Percentiles rank a stretch among this genome's conserved stretches.
Evolutionary conservation across 2,113 vertebrate genomes (phyloP).

Genomic region (Raja brachyura): DNA sequence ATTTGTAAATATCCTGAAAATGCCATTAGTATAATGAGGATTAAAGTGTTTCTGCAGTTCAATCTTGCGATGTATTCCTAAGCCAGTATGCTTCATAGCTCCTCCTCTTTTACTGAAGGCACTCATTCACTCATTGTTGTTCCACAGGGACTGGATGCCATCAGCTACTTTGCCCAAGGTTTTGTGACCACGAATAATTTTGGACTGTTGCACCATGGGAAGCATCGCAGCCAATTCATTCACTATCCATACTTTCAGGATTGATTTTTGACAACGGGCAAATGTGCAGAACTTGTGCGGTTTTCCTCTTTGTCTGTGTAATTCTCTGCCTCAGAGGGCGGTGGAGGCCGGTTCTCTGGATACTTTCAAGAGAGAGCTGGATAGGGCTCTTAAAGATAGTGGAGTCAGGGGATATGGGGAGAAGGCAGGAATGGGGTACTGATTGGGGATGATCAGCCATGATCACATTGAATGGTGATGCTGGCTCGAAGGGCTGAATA

Average conservation of each 20-base stretch:
- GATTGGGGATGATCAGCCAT: no score
- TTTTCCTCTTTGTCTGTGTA: no score
- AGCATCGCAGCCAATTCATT: background rate
- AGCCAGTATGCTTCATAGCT: background rate
- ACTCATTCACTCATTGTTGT: background rate
- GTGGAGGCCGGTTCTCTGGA: no score
- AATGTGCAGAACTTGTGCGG: background rate
- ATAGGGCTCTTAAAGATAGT: no score
- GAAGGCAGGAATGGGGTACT: no score
- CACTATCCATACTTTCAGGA: background rate
- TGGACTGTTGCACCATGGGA: background rate
- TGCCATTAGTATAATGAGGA: constrained; percentile 36
- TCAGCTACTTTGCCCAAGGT: background rate
- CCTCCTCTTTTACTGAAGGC: constrained; percentile 2
- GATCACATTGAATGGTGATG: no score
- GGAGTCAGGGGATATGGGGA: no score
- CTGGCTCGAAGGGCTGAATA: no score
- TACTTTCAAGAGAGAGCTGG: no score
- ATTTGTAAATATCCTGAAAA: constrained; percentile 35
- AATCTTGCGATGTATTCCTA: background rate
- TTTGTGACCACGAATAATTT: background rate
- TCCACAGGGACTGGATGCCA: background rate
- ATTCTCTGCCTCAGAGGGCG: no score
- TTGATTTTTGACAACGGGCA: background rate
- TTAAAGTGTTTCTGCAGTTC: constrained; percentile 30